A percentile compares a stretch with the other conserved stretches of the same genome.
Evolutionary conservation across 2,113 vertebrate genomes (phyloP).

Genomic region (Hippocampus guttulatus): DNA sequence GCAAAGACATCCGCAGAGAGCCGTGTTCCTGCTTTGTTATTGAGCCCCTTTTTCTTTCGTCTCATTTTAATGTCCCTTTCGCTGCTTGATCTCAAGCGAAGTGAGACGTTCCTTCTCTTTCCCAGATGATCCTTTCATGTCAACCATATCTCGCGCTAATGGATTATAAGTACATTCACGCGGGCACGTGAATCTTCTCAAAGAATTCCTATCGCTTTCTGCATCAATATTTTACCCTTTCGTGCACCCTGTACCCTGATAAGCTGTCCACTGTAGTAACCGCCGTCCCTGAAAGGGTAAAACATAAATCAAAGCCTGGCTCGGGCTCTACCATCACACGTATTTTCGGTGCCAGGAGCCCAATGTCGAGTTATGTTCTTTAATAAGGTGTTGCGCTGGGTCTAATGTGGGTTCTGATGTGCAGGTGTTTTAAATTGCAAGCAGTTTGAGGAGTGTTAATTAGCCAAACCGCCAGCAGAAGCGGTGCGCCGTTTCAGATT

Average conservation of each 20-base stretch:
- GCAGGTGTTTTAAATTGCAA: too few relatives aligned
- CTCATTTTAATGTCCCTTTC: constrained; percentile 33
- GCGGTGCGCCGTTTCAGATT: too few relatives aligned
- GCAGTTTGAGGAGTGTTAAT: too few relatives aligned
- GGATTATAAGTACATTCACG: constrained; percentile 11
- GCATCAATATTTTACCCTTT: constrained; percentile 31
- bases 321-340: constrained; percentile 30
- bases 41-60: constrained; percentile 40
- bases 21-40: constrained; percentile 42
- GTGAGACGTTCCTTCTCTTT: constrained; percentile 6
- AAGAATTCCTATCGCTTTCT: constrained; percentile 29
- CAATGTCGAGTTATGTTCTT: too few relatives aligned
- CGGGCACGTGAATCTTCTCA: constrained; percentile 23
- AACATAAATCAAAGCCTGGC: constrained; percentile 30
- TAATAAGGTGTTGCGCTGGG: too few relatives aligned
- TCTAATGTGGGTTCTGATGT: too few relatives aligned
- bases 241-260: too few relatives aligned
- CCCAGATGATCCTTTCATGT: constrained; percentile 24
- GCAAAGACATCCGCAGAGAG: constrained; percentile 50
- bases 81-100: constrained; percentile 27
- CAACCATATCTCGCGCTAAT: constrained; percentile 18
- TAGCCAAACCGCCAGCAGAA: too few relatives aligned
- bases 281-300: too few relatives aligned
- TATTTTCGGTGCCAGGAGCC: constrained; percentile 9
- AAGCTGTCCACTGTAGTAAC: too few relatives aligned